These are phyloP conservation scores for Chironomus tepperi DNA, from an alignment of 1,140 invertebrate genomes.

Conservation along the genomic window DNA sequence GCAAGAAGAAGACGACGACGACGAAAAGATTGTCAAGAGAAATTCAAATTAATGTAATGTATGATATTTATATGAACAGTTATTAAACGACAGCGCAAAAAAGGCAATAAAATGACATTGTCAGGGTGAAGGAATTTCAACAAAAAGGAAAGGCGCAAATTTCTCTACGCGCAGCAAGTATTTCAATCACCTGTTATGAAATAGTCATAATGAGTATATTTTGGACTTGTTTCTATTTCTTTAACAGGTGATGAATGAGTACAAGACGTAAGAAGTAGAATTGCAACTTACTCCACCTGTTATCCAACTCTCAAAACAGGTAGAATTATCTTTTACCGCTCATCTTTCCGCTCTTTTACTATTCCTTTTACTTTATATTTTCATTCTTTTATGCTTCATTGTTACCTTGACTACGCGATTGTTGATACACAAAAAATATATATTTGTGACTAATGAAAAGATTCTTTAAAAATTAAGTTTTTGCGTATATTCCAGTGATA, in stretches of 20 bases:
- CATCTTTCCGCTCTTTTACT: neutral
- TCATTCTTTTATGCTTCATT: neutral
- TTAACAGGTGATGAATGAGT: neutral
- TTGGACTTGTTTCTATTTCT: neutral
- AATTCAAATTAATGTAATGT: neutral
- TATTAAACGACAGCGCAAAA: neutral
- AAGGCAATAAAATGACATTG: neutral
- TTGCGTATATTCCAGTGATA: neutral
- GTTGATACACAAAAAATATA: constrained; percentile 23
- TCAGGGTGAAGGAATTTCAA: neutral
- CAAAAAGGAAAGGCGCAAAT: neutral
- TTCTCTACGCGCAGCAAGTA: neutral
- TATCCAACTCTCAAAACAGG: neutral
- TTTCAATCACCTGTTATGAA: neutral
- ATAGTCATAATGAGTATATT: neutral
- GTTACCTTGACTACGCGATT: constrained; percentile 13
- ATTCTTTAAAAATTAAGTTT: neutral
- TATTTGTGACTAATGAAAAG: neutral
- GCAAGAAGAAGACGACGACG: neutral
- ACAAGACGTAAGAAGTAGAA: neutral
- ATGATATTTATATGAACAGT: constrained; percentile 11
- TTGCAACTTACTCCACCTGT: neutral
- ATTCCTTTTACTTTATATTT: neutral
- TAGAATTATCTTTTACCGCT: neutral
- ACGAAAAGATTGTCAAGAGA: neutral